Evolutionary conservation across 2,113 vertebrate genomes (phyloP), one percentile per base, ranked within the genome.

Genomic region (Petrocephalus microphthalmus): DNA sequence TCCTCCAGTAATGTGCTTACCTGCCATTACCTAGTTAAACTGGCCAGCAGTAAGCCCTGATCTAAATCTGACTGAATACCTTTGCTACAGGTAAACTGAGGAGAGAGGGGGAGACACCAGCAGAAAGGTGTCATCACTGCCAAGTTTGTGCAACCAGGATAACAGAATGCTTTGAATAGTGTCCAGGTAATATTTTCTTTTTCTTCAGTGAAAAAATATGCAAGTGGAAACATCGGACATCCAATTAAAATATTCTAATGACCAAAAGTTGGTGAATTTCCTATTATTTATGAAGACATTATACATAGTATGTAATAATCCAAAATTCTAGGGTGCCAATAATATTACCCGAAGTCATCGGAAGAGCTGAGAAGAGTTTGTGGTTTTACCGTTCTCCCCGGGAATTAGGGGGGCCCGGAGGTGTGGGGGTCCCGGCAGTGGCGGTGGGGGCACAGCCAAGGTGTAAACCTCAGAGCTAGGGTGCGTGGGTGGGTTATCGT

Each of bases 401-500:
- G 92, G 22, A 8, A 53, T 87, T 78, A 64, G 71, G 37, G 94
- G 91, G 91, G 94, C 91, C 85, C 95, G 96, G 89, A 95, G 94
- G 57, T 95, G 95, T 17, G 95, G 92, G 0, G 95, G 95, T 83
- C 93, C 94, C 88, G 95, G 94, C 19, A 96, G 92, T 71, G 95
- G 88, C 86, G 95, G 89, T 71, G 0, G 94, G 17, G 96, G 95
- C 71, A 96, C 96, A 11, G 95, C 94, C 47, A 97, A 94, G 22
- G 95, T 96, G 86, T 96, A 97, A 87, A 97, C 96, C 91, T 96
- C 96, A 81, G 96, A 95, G 53, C 95, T 95, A 88, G 96, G 95
- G 81, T 96, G 96, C 86, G 95, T 91, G 25, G 96, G 96, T 0
- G 95, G 96, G 17, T 96, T 96, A 82, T 96, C 96, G 94, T 96